These are phyloP conservation scores for Chrysomela aeneicollis DNA, from an alignment of 2,888 invertebrate genomes.

Conservation along the genomic window DNA sequence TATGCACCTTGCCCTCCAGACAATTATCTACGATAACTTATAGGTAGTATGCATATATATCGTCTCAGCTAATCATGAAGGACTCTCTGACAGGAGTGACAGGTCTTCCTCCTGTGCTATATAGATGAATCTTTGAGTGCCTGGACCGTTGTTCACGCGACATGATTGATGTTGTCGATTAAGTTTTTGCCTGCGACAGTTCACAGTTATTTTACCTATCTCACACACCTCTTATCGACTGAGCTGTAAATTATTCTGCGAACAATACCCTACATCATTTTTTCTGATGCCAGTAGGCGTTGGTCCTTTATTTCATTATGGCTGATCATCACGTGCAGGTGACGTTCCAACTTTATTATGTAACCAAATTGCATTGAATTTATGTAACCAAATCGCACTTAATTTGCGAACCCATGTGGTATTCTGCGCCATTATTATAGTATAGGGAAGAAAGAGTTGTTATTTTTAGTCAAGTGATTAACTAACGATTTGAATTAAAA, in stretches of 20 bases:
- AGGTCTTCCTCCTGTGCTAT: constrained; percentile 19
- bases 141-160: constrained; percentile 23
- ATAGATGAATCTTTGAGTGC: constrained; percentile 11
- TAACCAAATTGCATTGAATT: too few relatives aligned
- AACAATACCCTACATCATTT: constrained; percentile 11
- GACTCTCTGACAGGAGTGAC: background rate
- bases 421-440: too few relatives aligned
- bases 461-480: too few relatives aligned
- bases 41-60: too few relatives aligned
- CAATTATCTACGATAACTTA: too few relatives aligned
- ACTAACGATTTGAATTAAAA: too few relatives aligned
- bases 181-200: constrained; percentile 25
- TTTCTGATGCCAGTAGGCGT: background rate
- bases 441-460: too few relatives aligned
- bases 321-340: background rate
- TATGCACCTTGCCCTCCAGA: too few relatives aligned
- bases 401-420: too few relatives aligned
- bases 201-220: constrained; percentile 24
- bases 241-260: constrained; percentile 20
- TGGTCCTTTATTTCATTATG: background rate
- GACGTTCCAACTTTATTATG: too few relatives aligned
- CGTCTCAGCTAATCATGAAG: too few relatives aligned
- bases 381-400: too few relatives aligned
- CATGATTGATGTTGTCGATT: constrained; percentile 31
- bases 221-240: constrained; percentile 16